Evolutionary conservation across 2,113 vertebrate genomes (phyloP), one percentile per base, ranked within the genome.

Genomic region (Malurus melanocephalus): DNA sequence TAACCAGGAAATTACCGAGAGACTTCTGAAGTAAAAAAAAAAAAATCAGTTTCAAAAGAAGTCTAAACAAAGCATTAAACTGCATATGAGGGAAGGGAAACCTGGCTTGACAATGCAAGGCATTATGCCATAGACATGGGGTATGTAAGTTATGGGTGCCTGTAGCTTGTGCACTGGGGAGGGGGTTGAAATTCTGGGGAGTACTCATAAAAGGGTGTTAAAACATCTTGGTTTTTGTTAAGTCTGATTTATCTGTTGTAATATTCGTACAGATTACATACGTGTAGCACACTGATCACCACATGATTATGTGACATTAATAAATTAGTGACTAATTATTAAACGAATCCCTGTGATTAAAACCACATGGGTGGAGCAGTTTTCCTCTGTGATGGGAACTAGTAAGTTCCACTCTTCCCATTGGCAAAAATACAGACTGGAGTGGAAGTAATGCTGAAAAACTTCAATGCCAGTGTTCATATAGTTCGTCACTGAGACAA

Each of bases 1-100:
- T 93, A 95, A 95, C 93, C 51, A 88, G 84, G 86, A 93, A 95
- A 94, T 87, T 65, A 90, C 45, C 0, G 2, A 84, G 21, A 76
- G 28, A 55, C 27, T 91, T 83, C 35, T 68, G 13, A 5, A 12
- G 5, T 33, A 7, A 10, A 43, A 33, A 13, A 30, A n/a, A 66
- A 22, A 28, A 59, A 35, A 21, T 30, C 3, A 1, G 30, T n/a
- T 68, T 93, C 72, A 80, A 76, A 93, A 73, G 33, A 85, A 85
- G 16, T 18, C 52, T 85, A 85, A 89, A 62, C 27, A 88, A 85
- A 76, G 30, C 43, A 51, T 11, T 14, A 7, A 55, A 28, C 16
- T n/a, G 62, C 13, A 1, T 1, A 19, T 35, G 16, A 79, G 18
- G 43, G 57, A 84, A 78, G 48, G 80, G 75, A 89, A 85, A 55